phyloP scores from a whole-genome alignment of 2,888 invertebrate genomes.

The Cremastobaeus sp. region DNA sequence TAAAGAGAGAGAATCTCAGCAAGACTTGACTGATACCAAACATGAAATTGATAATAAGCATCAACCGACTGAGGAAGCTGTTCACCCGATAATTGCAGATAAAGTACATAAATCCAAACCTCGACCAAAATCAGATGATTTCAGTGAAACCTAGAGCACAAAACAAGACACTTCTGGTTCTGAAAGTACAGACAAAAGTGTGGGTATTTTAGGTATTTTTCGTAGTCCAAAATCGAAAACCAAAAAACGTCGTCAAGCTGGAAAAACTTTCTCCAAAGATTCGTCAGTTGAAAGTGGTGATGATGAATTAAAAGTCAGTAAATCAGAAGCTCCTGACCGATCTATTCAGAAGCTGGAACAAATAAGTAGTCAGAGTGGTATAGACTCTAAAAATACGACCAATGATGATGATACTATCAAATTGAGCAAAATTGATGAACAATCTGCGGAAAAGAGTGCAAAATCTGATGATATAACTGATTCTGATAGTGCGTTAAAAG shows the following conservation, averaged over 20 bases:
- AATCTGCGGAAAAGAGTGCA: slow-evolving; percentile 42
- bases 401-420: too few relatives aligned
- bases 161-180: slow-evolving; percentile 37
- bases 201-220: slow-evolving; percentile 72
- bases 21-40: slow-evolving; percentile 69
- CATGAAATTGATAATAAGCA: slow-evolving; percentile 71
- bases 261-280: slow-evolving; percentile 69
- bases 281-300: slow-evolving; percentile 72
- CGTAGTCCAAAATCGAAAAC: slow-evolving; percentile 71
- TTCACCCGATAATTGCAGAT: slow-evolving; percentile 46
- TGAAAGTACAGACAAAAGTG: slow-evolving; percentile 54
- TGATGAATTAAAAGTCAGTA: slow-evolving; percentile 62
- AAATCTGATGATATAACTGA: not conserved
- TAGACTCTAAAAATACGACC: too few relatives aligned
- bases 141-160: slow-evolving; percentile 23
- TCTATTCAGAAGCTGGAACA: too few relatives aligned
- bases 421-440: slow-evolving; percentile 29
- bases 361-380: too few relatives aligned
- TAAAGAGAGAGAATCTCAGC: slow-evolving; percentile 64
- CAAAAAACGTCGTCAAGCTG: slow-evolving; percentile 69
- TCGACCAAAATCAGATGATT: slow-evolving; percentile 29
- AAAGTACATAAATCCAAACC: not conserved
- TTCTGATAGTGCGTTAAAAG: not conserved
- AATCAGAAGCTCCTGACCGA: too few relatives aligned
- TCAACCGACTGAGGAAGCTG: slow-evolving; percentile 64